Evolutionary conservation across 2,888 invertebrate species (phyloP).

Genomic region (Antheraea yamamai): DNA sequence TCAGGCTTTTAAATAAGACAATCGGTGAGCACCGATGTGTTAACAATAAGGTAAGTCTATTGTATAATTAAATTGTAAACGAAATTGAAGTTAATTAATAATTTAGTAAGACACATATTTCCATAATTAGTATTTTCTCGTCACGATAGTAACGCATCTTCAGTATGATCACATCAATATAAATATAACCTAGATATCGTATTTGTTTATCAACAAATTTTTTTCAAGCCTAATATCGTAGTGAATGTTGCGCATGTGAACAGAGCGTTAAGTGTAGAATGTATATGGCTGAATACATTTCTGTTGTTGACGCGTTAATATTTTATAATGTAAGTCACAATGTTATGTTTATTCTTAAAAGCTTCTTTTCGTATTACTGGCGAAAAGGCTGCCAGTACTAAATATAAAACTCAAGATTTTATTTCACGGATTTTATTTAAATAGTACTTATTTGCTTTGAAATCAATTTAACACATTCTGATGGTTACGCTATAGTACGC

Average conservation of each 20-base stretch:
- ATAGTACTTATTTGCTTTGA: not conserved
- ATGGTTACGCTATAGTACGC: not conserved
- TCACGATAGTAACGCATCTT: too few species aligned
- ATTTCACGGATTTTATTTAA: not conserved
- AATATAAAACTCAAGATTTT: not conserved
- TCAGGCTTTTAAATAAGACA: too few species aligned
- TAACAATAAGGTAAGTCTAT: too few species aligned
- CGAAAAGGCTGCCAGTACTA: not conserved
- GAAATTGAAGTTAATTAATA: too few species aligned
- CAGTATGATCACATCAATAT: too few species aligned
- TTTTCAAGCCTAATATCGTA: not conserved
- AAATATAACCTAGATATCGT: not conserved
- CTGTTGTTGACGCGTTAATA: constrained; percentile 17
- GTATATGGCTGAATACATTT: constrained; percentile 2
- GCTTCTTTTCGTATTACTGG: not conserved
- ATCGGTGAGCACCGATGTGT: too few species aligned
- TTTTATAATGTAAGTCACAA: constrained; percentile 10
- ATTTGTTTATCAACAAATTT: not conserved
- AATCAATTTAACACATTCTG: too few species aligned
- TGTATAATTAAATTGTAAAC: too few species aligned
- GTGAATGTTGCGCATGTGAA: not conserved
- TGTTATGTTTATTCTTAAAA: not conserved
- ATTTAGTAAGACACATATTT: too few species aligned
- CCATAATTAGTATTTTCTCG: too few species aligned
- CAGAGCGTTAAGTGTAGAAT: not conserved